Evolutionary conservation across 2,797 vertebrate genomes (phyloP).

Genomic region (Hafferia zeledoni): DNA sequence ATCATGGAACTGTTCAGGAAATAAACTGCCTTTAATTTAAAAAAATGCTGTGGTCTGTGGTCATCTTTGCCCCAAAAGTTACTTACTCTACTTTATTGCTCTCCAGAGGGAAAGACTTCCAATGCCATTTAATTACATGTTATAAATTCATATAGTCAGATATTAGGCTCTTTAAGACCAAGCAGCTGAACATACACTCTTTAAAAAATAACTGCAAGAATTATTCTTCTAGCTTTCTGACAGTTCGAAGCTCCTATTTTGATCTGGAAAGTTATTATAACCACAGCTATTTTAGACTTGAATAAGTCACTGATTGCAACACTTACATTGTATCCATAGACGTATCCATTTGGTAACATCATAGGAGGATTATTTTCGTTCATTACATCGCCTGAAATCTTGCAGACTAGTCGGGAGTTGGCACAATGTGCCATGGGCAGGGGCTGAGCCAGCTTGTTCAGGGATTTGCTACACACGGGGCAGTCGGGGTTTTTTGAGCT

Average conservation of each 20-base stretch:
- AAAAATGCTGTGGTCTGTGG: neutral
- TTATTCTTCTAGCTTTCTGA: neutral
- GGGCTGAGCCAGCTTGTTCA: slow-evolving; percentile 97
- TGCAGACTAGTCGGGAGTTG: slow-evolving; percentile 98
- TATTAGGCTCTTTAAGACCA: neutral
- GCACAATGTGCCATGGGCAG: slow-evolving; percentile 99
- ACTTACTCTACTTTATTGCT: neutral
- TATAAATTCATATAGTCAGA: neutral
- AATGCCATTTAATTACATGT: neutral
- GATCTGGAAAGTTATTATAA: neutral
- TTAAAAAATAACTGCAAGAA: neutral
- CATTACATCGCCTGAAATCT: slow-evolving; percentile 99
- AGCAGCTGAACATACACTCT: neutral
- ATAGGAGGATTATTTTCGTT: slow-evolving; percentile 99
- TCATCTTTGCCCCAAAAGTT: neutral
- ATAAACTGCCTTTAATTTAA: neutral
- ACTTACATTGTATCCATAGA: slow-evolving; percentile 99
- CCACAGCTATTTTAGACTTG: neutral
- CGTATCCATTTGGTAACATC: slow-evolving; percentile 99
- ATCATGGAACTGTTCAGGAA: neutral
- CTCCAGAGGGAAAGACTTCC: neutral
- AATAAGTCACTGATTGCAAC: neutral
- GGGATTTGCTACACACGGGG: slow-evolving; percentile 98
- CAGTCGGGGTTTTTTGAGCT: slow-evolving; percentile 98
- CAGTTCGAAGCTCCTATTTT: neutral